These are phyloP conservation scores for Drosophila paramelanica DNA, from an alignment of 2,888 invertebrate species.

Conservation along the genomic window DNA sequence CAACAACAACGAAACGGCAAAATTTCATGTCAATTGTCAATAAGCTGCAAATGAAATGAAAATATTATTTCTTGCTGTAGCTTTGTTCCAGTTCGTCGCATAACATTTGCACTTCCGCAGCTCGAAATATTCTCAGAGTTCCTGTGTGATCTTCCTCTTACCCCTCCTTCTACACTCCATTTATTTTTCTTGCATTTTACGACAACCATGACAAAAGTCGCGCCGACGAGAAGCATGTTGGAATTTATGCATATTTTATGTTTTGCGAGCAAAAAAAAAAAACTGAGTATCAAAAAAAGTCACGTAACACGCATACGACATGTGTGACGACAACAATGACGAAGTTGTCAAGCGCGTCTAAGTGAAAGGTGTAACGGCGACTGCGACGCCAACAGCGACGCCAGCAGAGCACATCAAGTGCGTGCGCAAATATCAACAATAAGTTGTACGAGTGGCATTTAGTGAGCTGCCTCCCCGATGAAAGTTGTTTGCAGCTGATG, in stretches of 20 bases:
- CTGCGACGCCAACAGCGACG: constrained; percentile 11
- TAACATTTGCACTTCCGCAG: constrained; percentile 60
- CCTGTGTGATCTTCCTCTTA: background rate
- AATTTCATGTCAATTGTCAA: constrained; percentile 82
- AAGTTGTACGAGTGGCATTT: constrained; percentile 59
- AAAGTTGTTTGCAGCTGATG: constrained; percentile 39
- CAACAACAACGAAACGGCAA: constrained; percentile 18
- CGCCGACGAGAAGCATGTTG: constrained; percentile 54
- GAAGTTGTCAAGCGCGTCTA: constrained; percentile 45
- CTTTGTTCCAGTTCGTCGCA: constrained; percentile 44
- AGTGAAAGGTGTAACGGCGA: constrained; percentile 59
- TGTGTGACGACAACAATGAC: constrained; percentile 63
- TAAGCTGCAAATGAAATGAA: constrained; percentile 82
- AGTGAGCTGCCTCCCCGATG: constrained; percentile 38
- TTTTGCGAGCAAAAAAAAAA: constrained; percentile 52
- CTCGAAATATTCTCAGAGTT: constrained; percentile 23
- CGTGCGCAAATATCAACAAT: constrained; percentile 71
- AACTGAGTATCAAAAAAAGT: constrained; percentile 37
- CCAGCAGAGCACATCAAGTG: constrained; percentile 55
- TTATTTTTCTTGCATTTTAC: constrained; percentile 53
- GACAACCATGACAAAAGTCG: constrained; percentile 47
- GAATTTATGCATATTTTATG: constrained; percentile 81
- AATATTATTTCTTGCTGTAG: constrained; percentile 67
- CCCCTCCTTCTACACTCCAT: background rate
- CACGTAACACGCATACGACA: constrained; percentile 75